A percentile compares a stretch with the other conserved stretches of the same genome.
Evolutionary conservation across 2,797 vertebrate genomes (phyloP).

Genomic region (Garrulus glandarius): DNA sequence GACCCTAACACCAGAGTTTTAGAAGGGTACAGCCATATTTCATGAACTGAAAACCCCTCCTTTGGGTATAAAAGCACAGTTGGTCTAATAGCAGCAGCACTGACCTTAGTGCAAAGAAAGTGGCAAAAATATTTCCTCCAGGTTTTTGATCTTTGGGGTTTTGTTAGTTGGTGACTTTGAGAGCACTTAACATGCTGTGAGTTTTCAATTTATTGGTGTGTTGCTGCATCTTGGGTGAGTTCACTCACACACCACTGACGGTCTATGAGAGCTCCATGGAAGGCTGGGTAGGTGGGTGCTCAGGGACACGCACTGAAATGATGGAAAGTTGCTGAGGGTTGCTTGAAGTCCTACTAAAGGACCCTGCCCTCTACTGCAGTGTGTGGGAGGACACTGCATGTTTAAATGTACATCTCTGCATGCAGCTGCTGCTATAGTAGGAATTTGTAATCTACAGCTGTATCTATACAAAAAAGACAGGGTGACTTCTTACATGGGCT

Average conservation of each 20-base stretch:
- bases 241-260: background rate
- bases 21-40: background rate
- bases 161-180: background rate
- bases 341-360: background rate
- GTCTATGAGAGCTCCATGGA: background rate
- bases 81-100: background rate
- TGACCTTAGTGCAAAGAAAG: background rate
- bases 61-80: background rate
- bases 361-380: background rate
- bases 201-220: background rate
- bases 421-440: background rate
- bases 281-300: background rate
- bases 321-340: background rate
- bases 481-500: fast-evolving
- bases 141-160: background rate
- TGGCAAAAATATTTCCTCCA: background rate
- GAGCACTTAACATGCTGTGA: background rate
- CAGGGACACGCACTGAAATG: fast-evolving
- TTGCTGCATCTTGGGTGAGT: background rate
- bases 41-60: background rate
- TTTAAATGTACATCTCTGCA: fast-evolving
- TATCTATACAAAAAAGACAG: background rate
- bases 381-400: fast-evolving
- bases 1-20: background rate
- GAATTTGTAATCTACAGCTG: background rate